Conservation (phyloP, 2,113 vertebrate species). For the Thunnus maccoyii region DNA sequence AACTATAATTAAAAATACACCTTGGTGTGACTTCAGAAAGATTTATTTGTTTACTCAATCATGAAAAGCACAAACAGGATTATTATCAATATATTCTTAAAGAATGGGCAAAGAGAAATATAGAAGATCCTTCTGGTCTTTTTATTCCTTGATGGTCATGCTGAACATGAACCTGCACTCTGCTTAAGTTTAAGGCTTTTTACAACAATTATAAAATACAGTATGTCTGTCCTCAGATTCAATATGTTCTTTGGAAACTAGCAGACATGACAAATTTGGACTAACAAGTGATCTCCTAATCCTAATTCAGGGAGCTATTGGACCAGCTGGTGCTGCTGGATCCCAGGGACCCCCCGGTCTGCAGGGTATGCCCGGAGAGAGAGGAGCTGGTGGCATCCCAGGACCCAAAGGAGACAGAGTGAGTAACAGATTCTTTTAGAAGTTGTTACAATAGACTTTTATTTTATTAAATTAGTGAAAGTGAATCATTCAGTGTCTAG, state of each 20-base stretch:
- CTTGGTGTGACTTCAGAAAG: too few species aligned
- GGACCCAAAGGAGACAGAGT: conserved; percentile 97
- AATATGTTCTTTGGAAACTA: background rate
- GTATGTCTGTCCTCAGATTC: background rate
- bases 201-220: background rate
- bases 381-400: conserved; percentile 91
- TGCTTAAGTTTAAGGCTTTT: background rate
- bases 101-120: background rate
- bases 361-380: conserved; percentile 98
- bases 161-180: background rate
- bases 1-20: too few species aligned
- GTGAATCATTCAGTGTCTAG: too few species aligned
- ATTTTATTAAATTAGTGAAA: background rate
- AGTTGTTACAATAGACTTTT: background rate
- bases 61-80: too few species aligned
- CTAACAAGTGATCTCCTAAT: background rate
- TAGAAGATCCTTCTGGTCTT: background rate
- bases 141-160: background rate
- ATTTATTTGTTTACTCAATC: too few species aligned
- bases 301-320: conserved; percentile 88
- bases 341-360: conserved; percentile 94
- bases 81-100: too few species aligned
- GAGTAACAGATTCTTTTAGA: conserved; percentile 67
- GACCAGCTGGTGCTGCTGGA: conserved; percentile 88
- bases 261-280: background rate